Evolutionary conservation across 2,797 vertebrate genomes (phyloP), one percentile per base, ranked within the genome.

Genomic region (Poecilia picta): DNA sequence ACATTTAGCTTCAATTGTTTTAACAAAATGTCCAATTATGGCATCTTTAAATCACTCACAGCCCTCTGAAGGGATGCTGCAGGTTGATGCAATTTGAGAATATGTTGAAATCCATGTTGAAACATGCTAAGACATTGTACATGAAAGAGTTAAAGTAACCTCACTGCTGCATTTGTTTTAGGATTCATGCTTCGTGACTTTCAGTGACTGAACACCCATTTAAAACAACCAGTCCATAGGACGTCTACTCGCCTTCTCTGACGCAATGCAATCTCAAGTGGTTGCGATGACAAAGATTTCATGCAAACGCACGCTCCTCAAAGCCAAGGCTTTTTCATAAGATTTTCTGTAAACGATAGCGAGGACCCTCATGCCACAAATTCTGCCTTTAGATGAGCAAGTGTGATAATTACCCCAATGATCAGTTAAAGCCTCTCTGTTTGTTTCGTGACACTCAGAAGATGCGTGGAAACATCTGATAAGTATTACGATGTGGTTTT

Each of bases 391-490:
- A 59, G 0, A 45, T 46, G 18, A 51, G 47, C 25, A 47, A 73
- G 55, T 51, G 59, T 45, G 74, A 49, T 18, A 1, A 33, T 39
- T 39, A 36, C 31, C 66, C 53, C 33, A 45, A 6, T 13, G 41
- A 71, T 45, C 39, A 23, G 41, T 28, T 8, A 74, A 76, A 41
- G 31, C 5, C 1, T 2, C 1, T 2, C 31, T 25, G 73, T 89
- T 89, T 83, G 28, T 0, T 13, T 16, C 2, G 11, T n/a, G 49
- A 15, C n/a, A 15, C 39, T 20, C 25, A 25, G 31, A 51, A 13
- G 25, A 43, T 43, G 47, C 33, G 74, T 81, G 89, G 89, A 90
- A 92, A 90, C 33, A 16, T 13, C 18, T n/a, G 88, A 87, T 91
- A 84, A 83, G 57, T 68, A 82, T 85, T 77, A 49, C 47, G 28